Percentiles rank a stretch among this genome's conserved stretches.
Conservation (phyloP, 2,113 vertebrate genomes). For the Boulengerochromis microlepis region DNA sequence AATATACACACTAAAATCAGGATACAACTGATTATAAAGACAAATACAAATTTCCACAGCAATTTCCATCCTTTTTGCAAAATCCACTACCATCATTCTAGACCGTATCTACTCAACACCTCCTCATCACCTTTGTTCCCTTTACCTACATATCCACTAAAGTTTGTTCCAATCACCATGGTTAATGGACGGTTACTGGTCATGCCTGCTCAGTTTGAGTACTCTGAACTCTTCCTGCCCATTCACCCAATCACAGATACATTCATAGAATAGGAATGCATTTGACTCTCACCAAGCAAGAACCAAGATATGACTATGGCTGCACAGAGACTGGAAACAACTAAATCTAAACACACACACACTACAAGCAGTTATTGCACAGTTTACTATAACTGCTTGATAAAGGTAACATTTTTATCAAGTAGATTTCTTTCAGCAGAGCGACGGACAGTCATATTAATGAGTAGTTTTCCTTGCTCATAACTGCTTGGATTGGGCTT, state of each 20-base stretch:
- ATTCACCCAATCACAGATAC: not conserved
- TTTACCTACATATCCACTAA: not conserved
- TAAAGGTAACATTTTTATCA: not conserved
- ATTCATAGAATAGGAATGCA: not conserved
- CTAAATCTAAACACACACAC: not conserved
- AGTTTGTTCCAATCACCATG: not conserved
- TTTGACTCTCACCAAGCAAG: not conserved
- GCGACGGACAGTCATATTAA: not conserved
- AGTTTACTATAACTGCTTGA: not conserved
- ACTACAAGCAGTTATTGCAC: not conserved
- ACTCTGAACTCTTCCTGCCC: not conserved
- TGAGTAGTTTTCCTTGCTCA: not conserved
- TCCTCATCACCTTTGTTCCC: not conserved
- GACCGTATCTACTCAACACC: not conserved
- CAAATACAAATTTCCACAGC: not conserved
- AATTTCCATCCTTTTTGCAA: not conserved
- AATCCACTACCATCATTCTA: not conserved
- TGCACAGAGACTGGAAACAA: not conserved
- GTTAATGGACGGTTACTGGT: not conserved
- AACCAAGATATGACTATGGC: accelerated
- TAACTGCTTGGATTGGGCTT: not conserved
- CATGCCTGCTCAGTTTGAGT: not conserved
- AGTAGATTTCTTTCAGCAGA: not conserved
- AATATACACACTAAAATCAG: not conserved
- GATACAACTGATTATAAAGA: not conserved